phyloP scores from a whole-genome alignment of 2,113 vertebrate genomes.

The Chascanopsetta lugubris region DNA sequence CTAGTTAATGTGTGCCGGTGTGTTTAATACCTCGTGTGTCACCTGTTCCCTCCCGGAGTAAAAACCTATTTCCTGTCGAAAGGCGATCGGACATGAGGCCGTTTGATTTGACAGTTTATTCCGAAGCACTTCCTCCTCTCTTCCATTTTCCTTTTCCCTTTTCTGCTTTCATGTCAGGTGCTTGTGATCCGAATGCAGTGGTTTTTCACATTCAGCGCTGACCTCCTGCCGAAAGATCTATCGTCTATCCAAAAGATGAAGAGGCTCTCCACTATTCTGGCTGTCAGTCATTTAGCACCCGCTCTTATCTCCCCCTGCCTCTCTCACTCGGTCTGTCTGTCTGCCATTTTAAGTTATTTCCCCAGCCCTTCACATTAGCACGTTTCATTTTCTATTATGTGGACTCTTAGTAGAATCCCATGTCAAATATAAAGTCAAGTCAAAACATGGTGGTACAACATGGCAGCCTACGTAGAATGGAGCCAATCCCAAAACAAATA shows the following conservation, averaged over 20 bases:
- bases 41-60: too few species aligned
- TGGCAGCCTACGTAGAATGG: too few species aligned
- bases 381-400: background rate
- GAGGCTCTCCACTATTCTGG: slow-evolving; percentile 27
- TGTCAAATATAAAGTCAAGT: too few species aligned
- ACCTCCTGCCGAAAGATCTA: slow-evolving; percentile 7
- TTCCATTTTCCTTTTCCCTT: background rate
- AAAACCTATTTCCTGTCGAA: too few species aligned
- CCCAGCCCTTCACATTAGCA: background rate
- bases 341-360: slow-evolving; percentile 3
- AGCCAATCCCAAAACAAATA: too few species aligned
- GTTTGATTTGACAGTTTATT: background rate
- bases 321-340: background rate
- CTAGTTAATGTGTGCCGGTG: too few species aligned
- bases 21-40: too few species aligned
- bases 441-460: too few species aligned
- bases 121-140: background rate
- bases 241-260: slow-evolving; percentile 1
- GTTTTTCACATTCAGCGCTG: slow-evolving; percentile 7
- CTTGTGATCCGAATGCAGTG: slow-evolving; percentile 6
- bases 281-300: slow-evolving; percentile 29
- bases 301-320: slow-evolving; percentile 1
- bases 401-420: background rate
- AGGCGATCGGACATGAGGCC: too few species aligned
- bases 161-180: background rate